Base-by-base conservation (phyloP, 1,140 invertebrate genomes). In the Magallana gigas region DNA sequence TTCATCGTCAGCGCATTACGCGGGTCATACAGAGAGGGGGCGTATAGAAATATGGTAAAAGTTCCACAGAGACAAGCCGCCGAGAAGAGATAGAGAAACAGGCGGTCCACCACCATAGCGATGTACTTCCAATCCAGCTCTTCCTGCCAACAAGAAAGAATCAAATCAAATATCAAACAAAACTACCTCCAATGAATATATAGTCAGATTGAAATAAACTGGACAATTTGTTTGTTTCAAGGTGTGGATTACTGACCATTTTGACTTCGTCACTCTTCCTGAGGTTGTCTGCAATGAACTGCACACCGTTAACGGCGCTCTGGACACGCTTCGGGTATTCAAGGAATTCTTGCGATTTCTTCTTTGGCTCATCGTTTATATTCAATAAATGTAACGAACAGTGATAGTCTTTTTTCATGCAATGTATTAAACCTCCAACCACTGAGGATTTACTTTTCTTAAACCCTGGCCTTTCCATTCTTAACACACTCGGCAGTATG, bases 81-180 rank as follows among this genome's bases (percentile, higher is more conserved):
- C 14, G 94, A 93, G 90, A 95, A 95, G 62, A 95, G 94, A 91
- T 93, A 94, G 85, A 99, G 96, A 94, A 99, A 98, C 80, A 99
- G 96, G 91, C 99, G 96, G 96, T 99, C 99, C 91, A 99, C 99
- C 59, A 99, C 99, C 97, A 99, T 99, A 58, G 99, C 98, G 8
- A 99, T 98, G 94, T 99, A 99, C 94, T 99, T 99, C 99, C 99
- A 99, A 95, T 99, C 99, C 80, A 94, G 92, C 57, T 92, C 93
- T 87, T 95, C 92, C 95, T 96, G 88, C 23, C 23, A 23, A 23
- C 57, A 93, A 91, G 86, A 80, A 76, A 82, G 14, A 85, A 62
- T 16, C 18, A 7, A 71, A 16, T 62, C 14, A 16, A 62, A 98
- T 59, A 48, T 48, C 36, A 48, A 48, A 36, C 95, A 91, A 56